Evolutionary conservation across 2,113 vertebrate species (phyloP).

Genomic region (Trematocara nigrifrons): DNA sequence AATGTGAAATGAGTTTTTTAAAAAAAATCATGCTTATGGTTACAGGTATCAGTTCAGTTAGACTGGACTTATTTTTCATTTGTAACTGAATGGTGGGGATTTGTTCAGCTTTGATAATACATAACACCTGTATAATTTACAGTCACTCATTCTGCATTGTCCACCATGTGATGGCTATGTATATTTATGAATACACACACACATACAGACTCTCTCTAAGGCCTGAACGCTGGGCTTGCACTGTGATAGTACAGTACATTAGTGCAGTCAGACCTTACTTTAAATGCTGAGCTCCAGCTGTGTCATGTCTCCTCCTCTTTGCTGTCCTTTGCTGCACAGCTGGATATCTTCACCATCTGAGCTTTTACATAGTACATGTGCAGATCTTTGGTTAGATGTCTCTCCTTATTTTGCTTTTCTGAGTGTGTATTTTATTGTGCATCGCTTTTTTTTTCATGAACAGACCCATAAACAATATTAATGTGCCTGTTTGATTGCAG

Average conservation of each 20-base stretch:
- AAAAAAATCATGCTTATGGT: not conserved
- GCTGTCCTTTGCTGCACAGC: slow-evolving; percentile 45
- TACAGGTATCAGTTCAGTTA: not conserved
- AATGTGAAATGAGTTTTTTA: not conserved
- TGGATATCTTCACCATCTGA: slow-evolving; percentile 35
- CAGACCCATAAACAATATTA: not conserved
- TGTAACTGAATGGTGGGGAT: not conserved
- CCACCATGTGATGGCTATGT: not conserved
- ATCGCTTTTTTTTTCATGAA: not conserved
- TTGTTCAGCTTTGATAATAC: not conserved
- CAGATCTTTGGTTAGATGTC: not conserved
- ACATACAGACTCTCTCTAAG: not conserved
- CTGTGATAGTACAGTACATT: slow-evolving; percentile 27
- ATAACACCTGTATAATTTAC: not conserved
- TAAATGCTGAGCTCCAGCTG: slow-evolving; percentile 41
- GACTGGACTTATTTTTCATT: not conserved
- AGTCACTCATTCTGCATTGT: not conserved
- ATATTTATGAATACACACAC: not conserved
- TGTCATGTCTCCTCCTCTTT: slow-evolving; percentile 45
- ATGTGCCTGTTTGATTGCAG: not conserved
- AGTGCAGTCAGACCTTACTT: not conserved
- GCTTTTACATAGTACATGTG: not conserved
- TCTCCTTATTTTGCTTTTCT: not conserved
- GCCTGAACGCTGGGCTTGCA: not conserved
- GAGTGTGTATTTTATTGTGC: not conserved